Conservation (phyloP, 2,888 invertebrate genomes). For the Zeuzera pyrina region DNA sequence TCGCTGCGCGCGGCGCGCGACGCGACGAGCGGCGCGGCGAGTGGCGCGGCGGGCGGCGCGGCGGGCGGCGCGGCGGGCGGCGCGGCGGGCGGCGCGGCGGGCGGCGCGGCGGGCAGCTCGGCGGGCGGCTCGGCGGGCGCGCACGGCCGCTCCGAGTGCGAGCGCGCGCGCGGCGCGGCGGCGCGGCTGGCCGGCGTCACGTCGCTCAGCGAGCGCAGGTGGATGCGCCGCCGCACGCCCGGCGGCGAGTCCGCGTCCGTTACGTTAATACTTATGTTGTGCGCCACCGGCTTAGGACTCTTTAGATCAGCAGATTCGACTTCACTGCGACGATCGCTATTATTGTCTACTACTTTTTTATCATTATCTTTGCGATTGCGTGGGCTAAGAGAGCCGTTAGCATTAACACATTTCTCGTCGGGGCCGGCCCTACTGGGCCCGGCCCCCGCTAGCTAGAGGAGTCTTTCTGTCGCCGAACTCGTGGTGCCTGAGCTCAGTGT, state of each 20-base stretch:
- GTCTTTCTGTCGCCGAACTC: slow-evolving; percentile 81
- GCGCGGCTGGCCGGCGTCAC: slow-evolving; percentile 56
- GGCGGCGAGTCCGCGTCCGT: slow-evolving; percentile 57
- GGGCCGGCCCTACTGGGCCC: slow-evolving; percentile 73
- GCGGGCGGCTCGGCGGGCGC: slow-evolving; percentile 31
- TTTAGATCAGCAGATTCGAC: slow-evolving; percentile 14
- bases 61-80: slow-evolving; percentile 19
- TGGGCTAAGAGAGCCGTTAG: slow-evolving; percentile 32
- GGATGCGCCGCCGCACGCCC: slow-evolving; percentile 51
- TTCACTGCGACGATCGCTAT: slow-evolving; percentile 17
- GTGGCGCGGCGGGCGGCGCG: slow-evolving; percentile 16
- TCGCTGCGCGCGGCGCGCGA: slow-evolving; percentile 30
- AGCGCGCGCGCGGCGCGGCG: slow-evolving; percentile 46
- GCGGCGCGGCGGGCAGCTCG: slow-evolving; percentile 27
- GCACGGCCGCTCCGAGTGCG: slow-evolving; percentile 55
- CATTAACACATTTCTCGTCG: slow-evolving; percentile 47
- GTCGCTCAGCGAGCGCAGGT: slow-evolving; percentile 62
- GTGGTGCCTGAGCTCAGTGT: slow-evolving; percentile 78
- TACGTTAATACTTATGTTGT: slow-evolving; percentile 59
- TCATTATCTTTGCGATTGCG: slow-evolving; percentile 28
- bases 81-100: slow-evolving; percentile 34
- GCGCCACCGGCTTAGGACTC: slow-evolving; percentile 27
- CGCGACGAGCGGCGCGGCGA: slow-evolving; percentile 15
- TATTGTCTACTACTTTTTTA: slow-evolving; percentile 32
- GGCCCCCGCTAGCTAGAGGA: slow-evolving; percentile 83